Evolutionary conservation across 2,113 vertebrate genomes (phyloP), one percentile per base, ranked within the genome.

Genomic region (Tenebrosternarchus preto): DNA sequence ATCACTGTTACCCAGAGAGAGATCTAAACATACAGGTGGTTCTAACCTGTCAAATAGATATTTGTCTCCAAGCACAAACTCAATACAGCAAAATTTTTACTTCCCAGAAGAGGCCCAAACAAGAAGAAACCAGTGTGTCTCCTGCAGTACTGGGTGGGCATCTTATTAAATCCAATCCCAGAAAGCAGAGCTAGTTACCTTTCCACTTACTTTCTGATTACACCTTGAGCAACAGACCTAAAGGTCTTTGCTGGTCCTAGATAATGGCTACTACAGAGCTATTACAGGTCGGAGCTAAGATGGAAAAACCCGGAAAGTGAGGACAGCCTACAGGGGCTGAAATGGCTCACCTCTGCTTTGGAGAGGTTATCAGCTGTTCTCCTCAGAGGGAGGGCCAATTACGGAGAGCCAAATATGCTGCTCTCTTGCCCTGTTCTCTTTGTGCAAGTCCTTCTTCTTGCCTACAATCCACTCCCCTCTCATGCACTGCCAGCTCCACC

Each of bases 311-410:
- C 63, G 77, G 39, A 9, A 43, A 55, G 5, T 27, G 29, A 64
- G 64, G 9, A 17, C 71, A 74, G 31, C 64, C 66, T 83, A 24
- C 63, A 83, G 77, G n/a, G 22, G 36, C 24, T 73, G 61, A 66
- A 79, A 25, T 82, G 73, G 67, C 75, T 55, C 22, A 61, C 31
- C 55, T 67, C 46, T 80, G 43, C 64, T 84, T 79, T 76, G 82
- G 25, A 69, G 59, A 73, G 66, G 55, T 50, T 31, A 76, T 83
- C 33, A 78, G 81, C 71, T 73, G 19, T 25, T 84, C 55, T 36
- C 53, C 78, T 76, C n/a, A n/a, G 39, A 79, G 85, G 6, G 31
- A n/a, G 22, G 74, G 77, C 46, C 84, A 90, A 87, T 88, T 88
- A 87, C 19, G 83, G 56, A 50, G 82, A 19, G 76, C 67, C 27